Evolutionary conservation across 2,113 vertebrate species (phyloP), one percentile per base, ranked within the genome.

Genomic region (Psettodes erumei): DNA sequence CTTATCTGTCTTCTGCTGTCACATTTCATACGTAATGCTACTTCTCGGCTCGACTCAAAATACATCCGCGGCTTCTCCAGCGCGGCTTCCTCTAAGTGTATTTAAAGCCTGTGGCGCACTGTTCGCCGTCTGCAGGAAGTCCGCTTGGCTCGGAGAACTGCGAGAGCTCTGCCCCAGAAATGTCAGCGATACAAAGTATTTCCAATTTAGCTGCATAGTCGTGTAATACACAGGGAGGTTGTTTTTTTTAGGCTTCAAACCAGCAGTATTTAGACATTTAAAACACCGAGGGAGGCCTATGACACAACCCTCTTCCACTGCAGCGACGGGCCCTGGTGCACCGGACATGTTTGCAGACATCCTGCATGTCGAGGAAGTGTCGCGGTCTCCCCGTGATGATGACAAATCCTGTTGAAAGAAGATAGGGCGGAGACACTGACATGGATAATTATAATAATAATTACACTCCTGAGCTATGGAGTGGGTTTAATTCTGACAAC

Each of bases 141-240:
- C 48, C 37, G 64, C 50, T 81, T 56, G 64, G 69, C 81, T 81
- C 35, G 60, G 65, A 86, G 60, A 67, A 13, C 43, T 50, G 60
- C 38, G 3, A 62, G 62, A 80, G 84, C 75, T 61, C 37, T 86
- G 88, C 65, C 88, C 90, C 79, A 90, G 71, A 90, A 87, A 82
- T 86, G 91, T 88, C 89, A 87, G 25, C 4, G 66, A 65, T 81
- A 74, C 72, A 85, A 69, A 79, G 70, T 70, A 71, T 86, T 78
- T 89, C 51, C 33, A 79, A 64, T 54, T 35, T 40, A 40, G 58
- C 58, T 25, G 58, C 19, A 19, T 21, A 56, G 67, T 56, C 19
- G 58, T 73, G 50, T 71, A 33, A 60, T 71, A 63, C 84, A 86
- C 56, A 53, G 38, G 66, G 62, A 79, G 63, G n/a, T n/a, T n/a